Evolutionary conservation across 2,888 invertebrate genomes (phyloP).

Genomic region (Scaptodrosophila latifasciaeformis): DNA sequence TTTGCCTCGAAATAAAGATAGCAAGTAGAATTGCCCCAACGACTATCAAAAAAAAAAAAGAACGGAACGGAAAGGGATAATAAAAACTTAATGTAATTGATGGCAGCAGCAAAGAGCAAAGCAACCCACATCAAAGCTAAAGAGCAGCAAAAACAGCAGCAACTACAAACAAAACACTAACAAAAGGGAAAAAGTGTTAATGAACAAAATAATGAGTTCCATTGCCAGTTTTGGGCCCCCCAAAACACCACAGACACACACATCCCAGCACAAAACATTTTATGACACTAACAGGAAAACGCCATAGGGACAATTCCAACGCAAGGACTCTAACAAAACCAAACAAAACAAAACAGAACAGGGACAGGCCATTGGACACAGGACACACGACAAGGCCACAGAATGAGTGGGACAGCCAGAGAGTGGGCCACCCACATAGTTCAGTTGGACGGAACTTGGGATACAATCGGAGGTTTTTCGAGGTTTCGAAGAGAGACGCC

Average conservation of each 20-base stretch:
- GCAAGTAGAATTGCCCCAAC: no score
- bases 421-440: conserved; percentile 2
- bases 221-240: conserved; percentile 59
- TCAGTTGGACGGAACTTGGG: no score
- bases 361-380: no score
- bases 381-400: conserved; percentile 10
- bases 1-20: no score
- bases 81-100: conserved; percentile 38
- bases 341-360: background rate
- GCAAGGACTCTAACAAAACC: background rate
- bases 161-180: conserved; percentile 12
- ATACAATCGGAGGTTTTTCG: no score
- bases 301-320: conserved; percentile 34
- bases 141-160: conserved; percentile 11
- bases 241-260: conserved; percentile 16
- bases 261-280: conserved; percentile 51
- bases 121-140: conserved; percentile 14
- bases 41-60: background rate
- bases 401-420: background rate
- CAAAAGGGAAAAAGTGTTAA: conserved; percentile 55
- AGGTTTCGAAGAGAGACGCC: conserved; percentile 26
- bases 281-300: conserved; percentile 64
- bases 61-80: conserved; percentile 18
- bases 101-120: conserved; percentile 16
- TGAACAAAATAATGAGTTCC: conserved; percentile 65